Base-by-base conservation (phyloP, 2,888 invertebrate genomes). In the Belgica antarctica region DNA sequence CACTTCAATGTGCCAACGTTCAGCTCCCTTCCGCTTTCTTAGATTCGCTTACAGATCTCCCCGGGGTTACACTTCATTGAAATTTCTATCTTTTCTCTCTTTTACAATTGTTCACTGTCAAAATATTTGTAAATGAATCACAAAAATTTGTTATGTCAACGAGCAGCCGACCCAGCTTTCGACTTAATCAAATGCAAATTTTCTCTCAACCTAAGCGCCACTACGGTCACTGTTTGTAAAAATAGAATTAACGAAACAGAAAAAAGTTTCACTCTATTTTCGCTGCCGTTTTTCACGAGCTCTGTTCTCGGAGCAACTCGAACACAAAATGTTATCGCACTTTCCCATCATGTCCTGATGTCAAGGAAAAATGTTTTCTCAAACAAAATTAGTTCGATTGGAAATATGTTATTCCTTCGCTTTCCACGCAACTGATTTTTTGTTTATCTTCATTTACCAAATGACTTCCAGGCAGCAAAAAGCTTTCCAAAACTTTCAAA, bases 341-440 rank as follows among this genome's bases (percentile, higher is more conserved):
- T 57, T 68, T 57, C 65, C 46, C 46, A 63, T 63, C 63, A 31
- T 27, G 28, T 66, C 65, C 24, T 66, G 25, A 17, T 15, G 41
- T n/a, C n/a, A 10, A 41, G 4, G 41, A 41, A 41, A 41, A 34
- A n/a, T n/a, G n/a, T n/a, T n/a, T n/a, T n/a, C n/a, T n/a, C n/a
- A n/a, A n/a, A n/a, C n/a, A n/a, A n/a, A n/a, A n/a, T n/a, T n/a
- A n/a, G n/a, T n/a, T n/a, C n/a, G n/a, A n/a, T n/a, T n/a, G n/a
- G n/a, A n/a, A n/a, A n/a, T n/a, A n/a, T n/a, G n/a, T n/a, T n/a
- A n/a, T n/a, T n/a, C n/a, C n/a, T n/a, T n/a, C n/a, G n/a, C n/a
- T n/a, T n/a, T n/a, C n/a, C n/a, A n/a, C n/a, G n/a, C n/a, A n/a
- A n/a, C n/a, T n/a, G n/a, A n/a, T n/a, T n/a, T n/a, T n/a, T n/a